Evolutionary conservation across 2,113 vertebrate species (phyloP).

Genomic region (Antechinus flavipes): DNA sequence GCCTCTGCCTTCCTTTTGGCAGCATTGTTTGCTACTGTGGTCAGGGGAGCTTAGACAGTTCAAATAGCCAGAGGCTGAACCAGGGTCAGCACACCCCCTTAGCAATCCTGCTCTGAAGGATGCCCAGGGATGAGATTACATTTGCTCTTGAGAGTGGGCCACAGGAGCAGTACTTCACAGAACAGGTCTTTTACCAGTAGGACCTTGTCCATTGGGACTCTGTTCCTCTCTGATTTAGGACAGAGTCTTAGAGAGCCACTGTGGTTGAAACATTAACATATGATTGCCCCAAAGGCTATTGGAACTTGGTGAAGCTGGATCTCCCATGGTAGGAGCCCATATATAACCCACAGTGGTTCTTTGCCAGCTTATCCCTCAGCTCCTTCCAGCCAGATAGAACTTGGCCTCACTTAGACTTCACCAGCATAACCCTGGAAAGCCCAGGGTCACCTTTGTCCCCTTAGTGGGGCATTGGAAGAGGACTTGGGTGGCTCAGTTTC

Average conservation of each 20-base stretch:
- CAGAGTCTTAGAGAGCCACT: not conserved
- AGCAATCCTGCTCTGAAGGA: not conserved
- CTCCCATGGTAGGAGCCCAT: not conserved
- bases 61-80: not conserved
- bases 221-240: not conserved
- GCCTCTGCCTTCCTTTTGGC: not conserved
- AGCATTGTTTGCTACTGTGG: not conserved
- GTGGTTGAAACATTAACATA: not conserved
- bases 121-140: not conserved
- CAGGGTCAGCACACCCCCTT: not conserved
- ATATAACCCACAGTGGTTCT: not conserved
- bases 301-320: not conserved
- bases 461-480: not conserved
- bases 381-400: not conserved
- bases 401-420: not conserved
- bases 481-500: not conserved
- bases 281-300: not conserved
- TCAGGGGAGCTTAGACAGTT: not conserved
- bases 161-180: not conserved
- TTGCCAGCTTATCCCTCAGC: not conserved
- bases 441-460: not conserved
- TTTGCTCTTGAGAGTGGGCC: not conserved
- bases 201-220: not conserved
- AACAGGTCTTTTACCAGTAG: not conserved
- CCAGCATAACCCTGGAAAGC: not conserved